phyloP scores from a whole-genome alignment of 2,113 vertebrate genomes.

The Canis aureus region DNA sequence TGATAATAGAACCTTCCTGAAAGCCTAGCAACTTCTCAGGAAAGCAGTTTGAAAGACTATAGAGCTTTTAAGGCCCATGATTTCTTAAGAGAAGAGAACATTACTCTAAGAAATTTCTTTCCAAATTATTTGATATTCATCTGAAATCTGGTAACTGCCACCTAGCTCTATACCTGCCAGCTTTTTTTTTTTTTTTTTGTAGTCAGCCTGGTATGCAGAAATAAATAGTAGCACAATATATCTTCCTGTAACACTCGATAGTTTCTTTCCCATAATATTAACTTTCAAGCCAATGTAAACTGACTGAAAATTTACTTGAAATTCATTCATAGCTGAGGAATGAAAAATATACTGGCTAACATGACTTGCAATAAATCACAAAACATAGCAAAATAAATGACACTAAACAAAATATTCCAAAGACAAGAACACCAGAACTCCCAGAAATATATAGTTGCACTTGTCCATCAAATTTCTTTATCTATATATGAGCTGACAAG shows the following conservation, averaged over 20 bases:
- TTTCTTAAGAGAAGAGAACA: conserved; percentile 22
- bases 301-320: conserved; percentile 64
- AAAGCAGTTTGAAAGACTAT: not conserved
- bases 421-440: not conserved
- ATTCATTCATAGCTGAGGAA: conserved; percentile 48
- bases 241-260: conserved; percentile 67
- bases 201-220: conserved; percentile 58
- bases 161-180: not conserved
- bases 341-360: conserved; percentile 23
- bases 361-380: conserved; percentile 37
- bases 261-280: conserved; percentile 68
- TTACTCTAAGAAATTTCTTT: not conserved
- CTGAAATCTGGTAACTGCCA: not conserved
- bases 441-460: not conserved
- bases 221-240: conserved; percentile 44
- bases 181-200: not conserved
- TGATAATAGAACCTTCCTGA: not conserved
- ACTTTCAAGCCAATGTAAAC: conserved; percentile 65
- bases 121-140: conserved; percentile 61
- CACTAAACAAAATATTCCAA: conserved; percentile 27
- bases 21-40: conserved; percentile 1
- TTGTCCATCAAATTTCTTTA: not conserved
- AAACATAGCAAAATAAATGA: conserved; percentile 31
- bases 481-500: conserved; percentile 23
- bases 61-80: not conserved